Conservation (phyloP, 2,113 vertebrate genomes). For the Cyanoliseus patagonus region DNA sequence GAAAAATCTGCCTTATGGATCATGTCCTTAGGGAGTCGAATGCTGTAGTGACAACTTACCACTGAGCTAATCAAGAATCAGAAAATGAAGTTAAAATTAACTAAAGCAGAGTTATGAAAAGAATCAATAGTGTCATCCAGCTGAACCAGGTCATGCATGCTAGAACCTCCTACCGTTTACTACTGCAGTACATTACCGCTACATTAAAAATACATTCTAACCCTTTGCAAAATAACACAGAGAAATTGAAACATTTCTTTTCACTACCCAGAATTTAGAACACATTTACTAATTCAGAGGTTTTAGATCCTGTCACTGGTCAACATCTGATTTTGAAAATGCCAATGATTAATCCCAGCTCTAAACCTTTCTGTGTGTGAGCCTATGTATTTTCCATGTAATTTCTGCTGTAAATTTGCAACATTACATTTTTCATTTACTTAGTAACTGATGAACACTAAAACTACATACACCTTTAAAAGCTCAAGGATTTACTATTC, state of each 20-base stretch:
- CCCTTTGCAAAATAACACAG: neutral
- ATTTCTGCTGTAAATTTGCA: neutral
- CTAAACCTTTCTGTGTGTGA: neutral
- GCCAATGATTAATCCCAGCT: neutral
- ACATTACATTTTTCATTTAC: neutral
- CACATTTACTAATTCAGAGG: rapidly evolving
- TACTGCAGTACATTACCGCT: neutral
- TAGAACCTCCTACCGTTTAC: neutral
- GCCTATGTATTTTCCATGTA: neutral
- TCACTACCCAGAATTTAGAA: neutral
- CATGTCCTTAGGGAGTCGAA: neutral
- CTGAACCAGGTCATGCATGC: conserved; percentile 6
- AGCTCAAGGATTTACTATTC: neutral
- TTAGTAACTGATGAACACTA: neutral
- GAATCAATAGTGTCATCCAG: neutral
- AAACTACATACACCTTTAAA: neutral
- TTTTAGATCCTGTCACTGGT: neutral
- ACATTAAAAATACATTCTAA: neutral
- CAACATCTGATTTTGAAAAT: neutral
- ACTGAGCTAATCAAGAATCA: conserved; percentile 33
- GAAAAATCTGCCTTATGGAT: conserved; percentile 18
- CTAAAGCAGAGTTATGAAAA: neutral
- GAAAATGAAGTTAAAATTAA: conserved; percentile 27
- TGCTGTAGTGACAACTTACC: conserved; percentile 16
- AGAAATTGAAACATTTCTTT: neutral